phyloP scores from a whole-genome alignment of 1,140 invertebrate species.

The Bombus consobrinus region DNA sequence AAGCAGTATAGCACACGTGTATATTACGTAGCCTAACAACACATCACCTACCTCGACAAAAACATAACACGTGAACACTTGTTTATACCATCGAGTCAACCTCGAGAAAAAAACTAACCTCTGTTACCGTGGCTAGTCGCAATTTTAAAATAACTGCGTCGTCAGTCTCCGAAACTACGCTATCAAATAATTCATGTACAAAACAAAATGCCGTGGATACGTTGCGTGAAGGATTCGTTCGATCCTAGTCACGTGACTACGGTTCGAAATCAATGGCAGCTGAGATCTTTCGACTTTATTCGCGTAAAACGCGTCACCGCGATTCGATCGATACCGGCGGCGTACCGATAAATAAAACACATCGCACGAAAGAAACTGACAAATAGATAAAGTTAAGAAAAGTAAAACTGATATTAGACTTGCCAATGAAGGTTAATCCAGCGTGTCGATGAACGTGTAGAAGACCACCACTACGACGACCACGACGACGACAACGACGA shows the following conservation, averaged over 20 bases:
- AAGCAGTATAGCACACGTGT: neutral
- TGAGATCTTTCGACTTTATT: neutral
- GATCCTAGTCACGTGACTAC: slow-evolving; percentile 36
- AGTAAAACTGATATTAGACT: slow-evolving; percentile 39
- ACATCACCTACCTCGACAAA: neutral
- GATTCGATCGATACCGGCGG: too few relatives aligned
- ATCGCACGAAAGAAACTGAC: neutral
- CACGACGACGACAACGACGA: slow-evolving; percentile 27
- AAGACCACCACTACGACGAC: slow-evolving; percentile 46
- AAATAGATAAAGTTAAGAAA: neutral
- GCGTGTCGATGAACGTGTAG: slow-evolving; percentile 50
- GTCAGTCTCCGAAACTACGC: too few relatives aligned
- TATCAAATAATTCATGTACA: neutral
- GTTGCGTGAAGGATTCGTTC: neutral
- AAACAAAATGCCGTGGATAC: neutral
- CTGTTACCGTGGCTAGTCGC: too few relatives aligned
- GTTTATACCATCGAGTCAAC: too few relatives aligned
- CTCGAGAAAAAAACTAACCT: neutral
- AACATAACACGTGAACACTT: neutral
- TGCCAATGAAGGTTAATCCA: slow-evolving; percentile 62
- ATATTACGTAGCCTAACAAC: neutral
- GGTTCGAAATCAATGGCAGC: slow-evolving; percentile 37
- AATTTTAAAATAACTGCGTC: too few relatives aligned
- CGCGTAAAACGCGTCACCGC: neutral
- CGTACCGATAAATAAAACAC: too few relatives aligned